A percentile compares a stretch with the other conserved stretches of the same genome.
Conservation (phyloP, 2,113 vertebrate genomes). For the Taurulus bubalis region DNA sequence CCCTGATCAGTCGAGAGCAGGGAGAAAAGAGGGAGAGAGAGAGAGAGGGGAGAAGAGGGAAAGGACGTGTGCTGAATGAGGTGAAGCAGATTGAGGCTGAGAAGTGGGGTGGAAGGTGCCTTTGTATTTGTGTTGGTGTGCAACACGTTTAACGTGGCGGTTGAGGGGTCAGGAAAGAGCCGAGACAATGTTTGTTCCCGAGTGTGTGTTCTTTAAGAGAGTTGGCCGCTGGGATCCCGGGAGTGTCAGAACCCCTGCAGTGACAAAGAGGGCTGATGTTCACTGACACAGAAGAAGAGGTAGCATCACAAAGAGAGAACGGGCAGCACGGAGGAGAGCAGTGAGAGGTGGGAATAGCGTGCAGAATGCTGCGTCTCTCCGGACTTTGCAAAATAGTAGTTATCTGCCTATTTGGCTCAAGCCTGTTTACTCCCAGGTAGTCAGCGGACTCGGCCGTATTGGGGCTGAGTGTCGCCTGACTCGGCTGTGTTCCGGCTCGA, state of each 20-base stretch:
- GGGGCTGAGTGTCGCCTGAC: no score
- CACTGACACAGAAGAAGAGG: slow-evolving; percentile 7
- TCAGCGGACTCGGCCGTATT: no score
- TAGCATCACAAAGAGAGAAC: slow-evolving; percentile 4
- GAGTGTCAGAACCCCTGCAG: slow-evolving; percentile 30
- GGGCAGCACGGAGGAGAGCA: background rate
- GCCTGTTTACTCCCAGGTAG: no score
- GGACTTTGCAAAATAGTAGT: no score
- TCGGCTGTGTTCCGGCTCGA: no score
- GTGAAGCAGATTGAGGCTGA: slow-evolving; percentile 38
- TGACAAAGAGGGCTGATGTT: slow-evolving; percentile 30
- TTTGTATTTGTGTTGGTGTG: slow-evolving; percentile 4
- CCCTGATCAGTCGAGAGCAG: slow-evolving; percentile 57
- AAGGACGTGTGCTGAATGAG: slow-evolving; percentile 57
- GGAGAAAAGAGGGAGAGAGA: slow-evolving; percentile 27
- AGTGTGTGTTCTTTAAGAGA: slow-evolving; percentile 29
- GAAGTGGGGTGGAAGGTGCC: slow-evolving; percentile 36
- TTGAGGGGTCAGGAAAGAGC: slow-evolving; percentile 11
- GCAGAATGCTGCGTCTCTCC: background rate
- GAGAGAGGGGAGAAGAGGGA: background rate
- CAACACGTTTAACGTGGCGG: slow-evolving; percentile 3
- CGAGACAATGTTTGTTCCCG: slow-evolving; percentile 36
- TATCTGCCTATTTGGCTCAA: no score
- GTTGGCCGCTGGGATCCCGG: background rate
- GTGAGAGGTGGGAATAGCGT: background rate